Conservation (phyloP, 2,888 invertebrate genomes). For the Monoplex corrugatus region DNA sequence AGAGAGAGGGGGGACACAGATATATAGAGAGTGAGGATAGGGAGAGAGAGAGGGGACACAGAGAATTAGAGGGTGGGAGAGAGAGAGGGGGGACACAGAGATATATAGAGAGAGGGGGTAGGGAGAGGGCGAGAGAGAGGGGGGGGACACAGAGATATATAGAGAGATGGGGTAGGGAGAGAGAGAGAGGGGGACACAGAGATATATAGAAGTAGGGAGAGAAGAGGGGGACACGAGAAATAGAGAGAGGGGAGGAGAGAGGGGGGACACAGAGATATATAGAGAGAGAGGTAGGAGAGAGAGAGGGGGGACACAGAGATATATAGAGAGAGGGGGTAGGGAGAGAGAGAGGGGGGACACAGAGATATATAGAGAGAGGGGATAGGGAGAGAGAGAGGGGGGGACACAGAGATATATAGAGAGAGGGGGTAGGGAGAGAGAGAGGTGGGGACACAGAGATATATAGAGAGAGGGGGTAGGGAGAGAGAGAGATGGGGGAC, state of each 20-base stretch:
- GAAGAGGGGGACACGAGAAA: not conserved
- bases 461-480: not conserved
- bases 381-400: not conserved
- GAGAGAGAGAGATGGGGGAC: not conserved
- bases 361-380: not conserved
- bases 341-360: not conserved
- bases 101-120: no score
- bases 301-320: not conserved
- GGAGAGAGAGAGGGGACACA: no score
- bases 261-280: not conserved
- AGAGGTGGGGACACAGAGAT: not conserved
- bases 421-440: not conserved
- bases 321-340: not conserved
- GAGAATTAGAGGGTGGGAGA: no score
- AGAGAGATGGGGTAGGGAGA: no score
- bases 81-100: no score
- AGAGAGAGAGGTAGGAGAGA: not conserved
- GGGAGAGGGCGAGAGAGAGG: no score
- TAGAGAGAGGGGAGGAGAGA: not conserved
- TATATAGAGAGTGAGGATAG: no score
- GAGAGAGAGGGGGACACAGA: no score
- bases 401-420: not conserved
- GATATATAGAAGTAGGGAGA: no score
- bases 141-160: no score
- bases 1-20: no score